Evolutionary conservation across 2,888 invertebrate genomes (phyloP).

Genomic region (Mamestra brassicae): DNA sequence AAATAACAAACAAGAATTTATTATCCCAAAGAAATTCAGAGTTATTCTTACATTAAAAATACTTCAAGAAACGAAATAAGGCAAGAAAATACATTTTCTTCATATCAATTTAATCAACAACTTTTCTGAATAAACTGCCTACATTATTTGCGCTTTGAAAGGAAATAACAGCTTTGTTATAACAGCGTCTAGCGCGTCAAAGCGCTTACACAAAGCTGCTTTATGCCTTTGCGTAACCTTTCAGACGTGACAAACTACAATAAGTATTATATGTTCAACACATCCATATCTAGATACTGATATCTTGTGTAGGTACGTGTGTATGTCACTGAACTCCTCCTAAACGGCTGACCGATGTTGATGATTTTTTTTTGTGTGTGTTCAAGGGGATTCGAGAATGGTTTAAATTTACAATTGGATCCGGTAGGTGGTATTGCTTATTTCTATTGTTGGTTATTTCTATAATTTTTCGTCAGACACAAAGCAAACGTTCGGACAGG

Average conservation of each 20-base stretch:
- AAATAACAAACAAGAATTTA: not conserved
- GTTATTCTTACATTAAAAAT: not conserved
- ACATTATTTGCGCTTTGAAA: constrained; percentile 10
- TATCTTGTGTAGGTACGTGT: no score
- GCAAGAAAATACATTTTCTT: not conserved
- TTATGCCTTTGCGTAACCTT: constrained; percentile 3
- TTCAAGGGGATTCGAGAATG: no score
- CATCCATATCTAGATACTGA: no score
- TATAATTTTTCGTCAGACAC: no score
- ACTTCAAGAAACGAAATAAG: not conserved
- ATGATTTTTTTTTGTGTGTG: no score
- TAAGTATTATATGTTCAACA: not conserved
- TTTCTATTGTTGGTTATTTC: no score
- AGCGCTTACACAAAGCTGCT: constrained; percentile 3
- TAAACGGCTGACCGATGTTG: no score
- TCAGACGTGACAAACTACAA: not conserved
- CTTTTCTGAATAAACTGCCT: constrained; percentile 9
- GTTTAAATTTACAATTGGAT: no score
- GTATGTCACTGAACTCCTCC: no score
- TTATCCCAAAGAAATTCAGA: not conserved
- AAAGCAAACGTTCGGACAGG: no score
- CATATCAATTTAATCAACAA: not conserved
- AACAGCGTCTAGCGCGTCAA: constrained; percentile 11
- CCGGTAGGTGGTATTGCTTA: no score
- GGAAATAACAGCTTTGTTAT: constrained; percentile 14